Evolutionary conservation across 1,140 invertebrate genomes (phyloP), one percentile per base, ranked within the genome.

Genomic region (Hyphantria cunea): DNA sequence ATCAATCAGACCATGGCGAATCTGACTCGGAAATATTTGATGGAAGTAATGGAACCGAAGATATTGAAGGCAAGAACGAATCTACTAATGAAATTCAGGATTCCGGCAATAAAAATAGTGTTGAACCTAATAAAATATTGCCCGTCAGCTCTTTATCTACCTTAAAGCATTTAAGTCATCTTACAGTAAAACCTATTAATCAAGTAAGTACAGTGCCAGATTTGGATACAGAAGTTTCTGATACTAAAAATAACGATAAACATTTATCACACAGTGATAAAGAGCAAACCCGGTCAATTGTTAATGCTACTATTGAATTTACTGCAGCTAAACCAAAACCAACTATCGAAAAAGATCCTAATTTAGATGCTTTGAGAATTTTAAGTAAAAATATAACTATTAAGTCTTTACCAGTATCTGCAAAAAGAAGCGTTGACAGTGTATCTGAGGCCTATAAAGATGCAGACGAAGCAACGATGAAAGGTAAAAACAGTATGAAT

Each of bases 141-240:
- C 17, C 34, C 25, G 44, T 45, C 15, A 58, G 33, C 14, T 68
- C 82, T 44, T 61, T 85, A 58, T 70, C 70, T 54, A 77, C 70
- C 0, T 71, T 86, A 45, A 85, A 85, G 72, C 78, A 74, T 65
- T 71, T 88, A 53, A 82, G 84, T 70, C 77, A 81, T 68, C 69
- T 82, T 9, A 86, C 82, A 33, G 65, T 88, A 2, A 88, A 88
- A 66, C 53, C 74, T 31, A 55, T 82, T 50, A 55, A 50, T 63
- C 62, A 70, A 53, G 41, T 33, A 62, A 51, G 49, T 32, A 41
- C n/a, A 12, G 11, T 34, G 34, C 54, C n/a, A 32, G 45, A 58
- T 11, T 42, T 25, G 34, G 25, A 34, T 34, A 12, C 7, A 0
- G 31, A 48, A 55, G 42, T 32, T 31, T 10, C 6, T n/a, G 52